phyloP scores from a whole-genome alignment of 2,113 vertebrate genomes.

The Hypocryptadius cinnamomeus region DNA sequence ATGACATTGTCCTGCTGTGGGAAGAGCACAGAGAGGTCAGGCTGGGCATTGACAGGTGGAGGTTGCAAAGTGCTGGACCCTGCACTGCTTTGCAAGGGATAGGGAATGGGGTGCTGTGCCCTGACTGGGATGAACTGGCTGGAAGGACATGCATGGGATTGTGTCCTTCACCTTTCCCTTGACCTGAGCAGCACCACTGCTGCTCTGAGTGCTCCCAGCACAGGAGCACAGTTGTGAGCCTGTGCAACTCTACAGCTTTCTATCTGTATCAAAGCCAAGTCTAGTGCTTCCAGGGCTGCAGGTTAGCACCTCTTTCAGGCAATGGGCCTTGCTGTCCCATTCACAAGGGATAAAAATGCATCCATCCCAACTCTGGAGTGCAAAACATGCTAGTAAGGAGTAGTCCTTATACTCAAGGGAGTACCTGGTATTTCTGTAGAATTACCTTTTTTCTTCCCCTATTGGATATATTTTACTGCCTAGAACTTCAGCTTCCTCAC shows the following conservation, averaged over 20 bases:
- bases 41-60: neutral
- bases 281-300: neutral
- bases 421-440: neutral
- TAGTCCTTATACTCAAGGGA: neutral
- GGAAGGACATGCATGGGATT: accelerated
- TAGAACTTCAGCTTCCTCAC: neutral
- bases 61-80: neutral
- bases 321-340: neutral
- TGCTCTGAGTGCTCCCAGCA: neutral
- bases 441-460: neutral
- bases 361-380: neutral
- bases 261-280: neutral
- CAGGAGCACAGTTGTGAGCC: neutral
- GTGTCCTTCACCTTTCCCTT: neutral
- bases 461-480: neutral
- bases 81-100: neutral
- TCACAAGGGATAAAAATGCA: neutral
- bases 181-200: neutral
- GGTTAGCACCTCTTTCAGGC: neutral
- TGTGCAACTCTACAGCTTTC: neutral
- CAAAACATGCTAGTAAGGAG: neutral
- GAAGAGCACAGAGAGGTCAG: constrained; percentile 30
- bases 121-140: neutral
- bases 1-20: constrained; percentile 55
- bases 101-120: neutral